phyloP scores from a whole-genome alignment of 2,113 vertebrate species.

The Ceyx cyanopectus region DNA sequence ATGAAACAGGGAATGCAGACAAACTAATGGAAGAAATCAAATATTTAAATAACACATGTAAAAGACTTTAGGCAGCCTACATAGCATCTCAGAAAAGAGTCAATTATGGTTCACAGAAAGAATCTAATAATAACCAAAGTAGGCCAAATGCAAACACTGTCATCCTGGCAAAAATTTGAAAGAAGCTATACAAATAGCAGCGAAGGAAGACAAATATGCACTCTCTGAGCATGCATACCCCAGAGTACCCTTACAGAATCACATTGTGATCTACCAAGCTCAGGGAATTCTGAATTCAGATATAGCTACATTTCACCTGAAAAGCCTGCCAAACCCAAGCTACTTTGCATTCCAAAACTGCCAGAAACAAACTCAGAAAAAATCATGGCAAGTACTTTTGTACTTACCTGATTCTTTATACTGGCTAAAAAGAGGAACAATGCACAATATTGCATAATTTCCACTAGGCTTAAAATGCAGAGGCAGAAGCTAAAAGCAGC shows the following conservation, averaged over 20 bases:
- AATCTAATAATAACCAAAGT: conserved; percentile 64
- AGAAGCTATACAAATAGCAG: conserved; percentile 74
- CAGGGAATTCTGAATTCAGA: neutral
- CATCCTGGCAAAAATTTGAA: conserved; percentile 66
- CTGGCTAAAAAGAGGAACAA: neutral
- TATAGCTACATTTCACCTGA: neutral
- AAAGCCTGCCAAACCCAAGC: neutral
- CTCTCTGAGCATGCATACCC: neutral
- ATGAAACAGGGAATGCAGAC: conserved; percentile 6
- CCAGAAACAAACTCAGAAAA: neutral
- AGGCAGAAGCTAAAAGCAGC: neutral
- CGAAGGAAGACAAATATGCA: conserved; percentile 73
- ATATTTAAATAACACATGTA: conserved; percentile 68
- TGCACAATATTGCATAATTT: neutral
- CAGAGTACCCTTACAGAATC: neutral
- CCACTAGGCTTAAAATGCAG: neutral
- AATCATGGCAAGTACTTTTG: neutral
- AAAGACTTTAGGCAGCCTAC: conserved; percentile 30
- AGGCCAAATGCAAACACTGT: conserved; percentile 74
- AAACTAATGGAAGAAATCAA: conserved; percentile 54
- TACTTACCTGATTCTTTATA: neutral
- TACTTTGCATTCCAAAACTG: neutral
- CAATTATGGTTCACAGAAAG: conserved; percentile 30
- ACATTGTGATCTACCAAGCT: conserved; percentile 4
- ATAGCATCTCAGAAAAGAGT: conserved; percentile 37